Base-by-base conservation (phyloP, 1,140 invertebrate genomes). In the Trachymyrmex septentrionalis region DNA sequence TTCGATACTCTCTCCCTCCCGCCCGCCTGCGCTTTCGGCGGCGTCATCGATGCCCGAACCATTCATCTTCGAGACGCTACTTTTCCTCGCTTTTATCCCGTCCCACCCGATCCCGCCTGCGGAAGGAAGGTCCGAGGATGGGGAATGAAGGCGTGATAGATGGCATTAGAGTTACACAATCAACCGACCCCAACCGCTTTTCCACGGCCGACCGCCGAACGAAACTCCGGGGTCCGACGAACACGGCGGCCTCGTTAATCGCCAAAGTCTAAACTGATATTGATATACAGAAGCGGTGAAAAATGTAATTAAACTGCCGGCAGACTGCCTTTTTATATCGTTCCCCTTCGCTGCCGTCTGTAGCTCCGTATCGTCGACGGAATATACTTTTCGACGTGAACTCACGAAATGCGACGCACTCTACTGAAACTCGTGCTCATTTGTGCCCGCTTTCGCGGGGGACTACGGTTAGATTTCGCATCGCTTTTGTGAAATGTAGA, bases 101-200 rank as follows among this genome's bases (percentile, higher is more conserved):
- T 27, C 24, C 44, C 24, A 10, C 19, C 21, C 9, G 1, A 14
- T 0, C 12, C n/a, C 9, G 55, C 76, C 64, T 21, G 77, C 63
- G 77, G 63, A 69, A 80, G 67, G 75, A 90, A 90, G 85, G 87
- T 88, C 55, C 61, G 73, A 85, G 88, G 90, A 91, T 87, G 91
- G 90, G 91, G 90, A 93, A 93, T 91, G 90, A 92, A 93, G 91
- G 86, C 91, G 91, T 93, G 93, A 94, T 94, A 93, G 93, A 94
- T 93, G 87, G 92, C 89, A 93, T 92, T 93, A 92, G 87, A 92
- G 91, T 92, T 92, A 89, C 91, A 92, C 91, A 91, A 93, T 93
- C 91, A 93, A 91, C 87, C 89, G 69, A 91, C 85, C 77, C 61
- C 69, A 61, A 61, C 57, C 48, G 53, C 71, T 34, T 16, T 16